These are phyloP conservation scores for Ypsolopha scabrella DNA, from an alignment of 2,888 invertebrate species.

Conservation along the genomic window DNA sequence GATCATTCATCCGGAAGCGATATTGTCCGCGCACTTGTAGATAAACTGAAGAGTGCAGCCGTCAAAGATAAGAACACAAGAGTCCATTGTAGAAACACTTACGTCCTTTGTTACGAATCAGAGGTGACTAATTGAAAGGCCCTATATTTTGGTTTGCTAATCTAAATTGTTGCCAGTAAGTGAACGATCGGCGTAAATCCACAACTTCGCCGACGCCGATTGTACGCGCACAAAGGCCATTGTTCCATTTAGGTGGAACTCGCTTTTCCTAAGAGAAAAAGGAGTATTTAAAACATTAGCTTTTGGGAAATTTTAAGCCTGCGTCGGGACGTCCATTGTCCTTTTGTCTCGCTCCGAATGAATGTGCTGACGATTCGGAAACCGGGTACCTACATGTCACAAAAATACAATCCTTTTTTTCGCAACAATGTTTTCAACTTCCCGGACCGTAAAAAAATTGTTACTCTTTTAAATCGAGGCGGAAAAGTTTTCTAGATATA, in stretches of 20 bases:
- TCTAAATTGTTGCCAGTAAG: too few species aligned
- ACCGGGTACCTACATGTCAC: neutral
- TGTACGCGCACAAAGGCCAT: conserved; percentile 24
- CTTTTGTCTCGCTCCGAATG: conserved; percentile 6
- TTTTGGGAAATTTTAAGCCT: conserved; percentile 12
- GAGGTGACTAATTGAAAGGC: too few species aligned
- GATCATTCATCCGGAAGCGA: conserved; percentile 1
- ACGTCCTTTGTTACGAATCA: too few species aligned
- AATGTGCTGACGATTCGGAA: neutral
- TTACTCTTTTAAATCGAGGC: too few species aligned
- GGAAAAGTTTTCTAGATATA: too few species aligned
- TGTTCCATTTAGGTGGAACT: conserved; percentile 15
- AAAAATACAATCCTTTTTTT: neutral
- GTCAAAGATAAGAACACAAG: neutral
- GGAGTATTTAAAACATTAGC: conserved; percentile 9
- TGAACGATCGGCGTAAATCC: too few species aligned
- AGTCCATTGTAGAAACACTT: neutral
- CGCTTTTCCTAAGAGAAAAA: conserved; percentile 16
- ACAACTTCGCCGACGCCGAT: conserved; percentile 10
- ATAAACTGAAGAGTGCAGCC: neutral
- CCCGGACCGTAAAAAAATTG: too few species aligned
- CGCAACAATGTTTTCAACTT: neutral
- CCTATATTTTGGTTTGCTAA: too few species aligned
- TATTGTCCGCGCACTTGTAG: neutral
- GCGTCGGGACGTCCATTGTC: conserved; percentile 11